Percentiles rank a stretch among this genome's conserved stretches.
Evolutionary conservation across 2,797 vertebrate genomes (phyloP).

Genomic region (Loris lydekkerianus): DNA sequence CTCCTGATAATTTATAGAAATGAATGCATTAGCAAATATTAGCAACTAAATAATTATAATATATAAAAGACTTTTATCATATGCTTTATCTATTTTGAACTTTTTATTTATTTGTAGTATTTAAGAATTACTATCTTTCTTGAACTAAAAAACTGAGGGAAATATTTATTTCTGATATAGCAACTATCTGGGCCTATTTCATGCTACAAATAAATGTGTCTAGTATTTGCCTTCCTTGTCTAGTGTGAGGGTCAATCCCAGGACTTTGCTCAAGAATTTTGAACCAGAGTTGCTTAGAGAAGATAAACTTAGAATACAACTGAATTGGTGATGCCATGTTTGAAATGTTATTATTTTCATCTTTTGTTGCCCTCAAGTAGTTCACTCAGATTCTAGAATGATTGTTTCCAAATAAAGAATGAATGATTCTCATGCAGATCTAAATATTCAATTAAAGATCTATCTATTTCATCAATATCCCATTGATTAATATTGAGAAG

Average conservation of each 20-base stretch:
- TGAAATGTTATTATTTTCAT: not conserved
- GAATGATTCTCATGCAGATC: not conserved
- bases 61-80: not conserved
- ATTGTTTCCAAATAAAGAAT: not conserved
- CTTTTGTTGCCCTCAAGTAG: not conserved
- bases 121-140: not conserved
- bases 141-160: not conserved
- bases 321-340: not conserved
- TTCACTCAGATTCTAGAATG: not conserved
- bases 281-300: not conserved
- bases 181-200: not conserved
- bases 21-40: not conserved
- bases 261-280: not conserved
- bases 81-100: not conserved
- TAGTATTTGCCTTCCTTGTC: not conserved
- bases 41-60: not conserved
- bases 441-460: not conserved
- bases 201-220: not conserved
- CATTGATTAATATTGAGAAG: not conserved
- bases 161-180: not conserved
- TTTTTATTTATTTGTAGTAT: not conserved
- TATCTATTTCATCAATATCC: not conserved
- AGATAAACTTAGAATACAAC: not conserved
- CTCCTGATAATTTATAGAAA: slow-evolving; percentile 11
- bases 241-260: not conserved